These are phyloP conservation scores for Psix sp. DNA, from an alignment of 1,140 invertebrate genomes.

Conservation along the genomic window DNA sequence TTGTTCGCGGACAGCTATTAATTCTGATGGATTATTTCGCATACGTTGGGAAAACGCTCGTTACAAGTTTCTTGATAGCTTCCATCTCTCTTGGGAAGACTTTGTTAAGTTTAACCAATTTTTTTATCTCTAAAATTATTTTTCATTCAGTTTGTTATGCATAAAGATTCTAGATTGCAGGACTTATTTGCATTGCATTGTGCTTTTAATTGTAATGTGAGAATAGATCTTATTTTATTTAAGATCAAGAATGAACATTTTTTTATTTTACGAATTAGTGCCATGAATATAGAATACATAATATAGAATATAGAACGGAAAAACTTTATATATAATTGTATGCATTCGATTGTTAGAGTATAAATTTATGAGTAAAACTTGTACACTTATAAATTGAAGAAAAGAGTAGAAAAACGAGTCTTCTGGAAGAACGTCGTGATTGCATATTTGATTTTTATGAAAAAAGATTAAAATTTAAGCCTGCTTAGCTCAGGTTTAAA, in stretches of 20 bases:
- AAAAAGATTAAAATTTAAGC: conserved; percentile 44
- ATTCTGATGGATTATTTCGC: too few species aligned
- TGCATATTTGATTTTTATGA: conserved; percentile 57
- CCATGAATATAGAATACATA: too few species aligned
- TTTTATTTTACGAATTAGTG: too few species aligned
- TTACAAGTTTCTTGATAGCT: conserved; percentile 29
- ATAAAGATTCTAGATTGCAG: conserved; percentile 11
- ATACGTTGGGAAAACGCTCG: conserved; percentile 36
- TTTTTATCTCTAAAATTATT: conserved; percentile 50
- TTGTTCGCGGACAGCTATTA: too few species aligned
- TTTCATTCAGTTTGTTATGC: conserved; percentile 23
- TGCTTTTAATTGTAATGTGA: conserved; percentile 34
- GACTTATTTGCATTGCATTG: conserved; percentile 53
- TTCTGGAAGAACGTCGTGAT: conserved; percentile 49
- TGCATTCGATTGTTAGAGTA: too few species aligned
- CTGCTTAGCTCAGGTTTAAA: conserved; percentile 10
- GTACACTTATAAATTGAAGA: conserved; percentile 56
- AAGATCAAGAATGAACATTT: too few species aligned
- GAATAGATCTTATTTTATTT: conserved; percentile 42
- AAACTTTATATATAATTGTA: too few species aligned
- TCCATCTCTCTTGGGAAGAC: conserved; percentile 35
- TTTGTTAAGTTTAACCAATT: conserved; percentile 42
- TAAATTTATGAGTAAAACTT: too few species aligned
- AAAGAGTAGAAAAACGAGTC: conserved; percentile 48
- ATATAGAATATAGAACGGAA: too few species aligned